phyloP scores from a whole-genome alignment of 2,797 vertebrate genomes.

The Sebastes reedi region DNA sequence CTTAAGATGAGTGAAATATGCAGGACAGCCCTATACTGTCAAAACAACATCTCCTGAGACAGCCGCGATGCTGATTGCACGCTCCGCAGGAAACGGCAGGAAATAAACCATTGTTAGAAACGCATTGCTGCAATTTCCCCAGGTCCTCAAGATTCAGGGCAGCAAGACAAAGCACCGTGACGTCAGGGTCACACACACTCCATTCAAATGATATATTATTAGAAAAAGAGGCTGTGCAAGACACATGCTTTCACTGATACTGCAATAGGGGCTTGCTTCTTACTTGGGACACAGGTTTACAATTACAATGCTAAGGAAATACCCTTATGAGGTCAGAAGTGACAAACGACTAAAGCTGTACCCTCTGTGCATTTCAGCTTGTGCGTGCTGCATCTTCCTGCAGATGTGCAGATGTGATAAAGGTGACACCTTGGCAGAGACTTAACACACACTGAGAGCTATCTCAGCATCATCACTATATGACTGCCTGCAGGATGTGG shows the following conservation, averaged over 20 bases:
- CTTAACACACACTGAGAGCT: not conserved
- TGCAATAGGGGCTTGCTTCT: not conserved
- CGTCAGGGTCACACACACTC: not conserved
- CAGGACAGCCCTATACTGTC: not conserved
- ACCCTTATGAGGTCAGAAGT: not conserved
- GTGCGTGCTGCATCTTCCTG: conserved; percentile 9
- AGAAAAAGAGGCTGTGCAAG: not conserved
- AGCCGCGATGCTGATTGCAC: not conserved
- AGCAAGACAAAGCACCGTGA: not conserved
- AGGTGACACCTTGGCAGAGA: not conserved
- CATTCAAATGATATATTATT: conserved; percentile 1
- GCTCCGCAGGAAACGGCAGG: conserved; percentile 19
- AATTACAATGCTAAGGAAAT: not conserved
- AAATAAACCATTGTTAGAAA: conserved; percentile 26
- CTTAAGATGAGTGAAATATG: conserved; percentile 2
- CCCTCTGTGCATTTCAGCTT: not conserved
- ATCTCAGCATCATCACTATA: not conserved
- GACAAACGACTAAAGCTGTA: not conserved
- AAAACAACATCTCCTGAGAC: not conserved
- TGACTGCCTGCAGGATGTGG: conserved; percentile 64
- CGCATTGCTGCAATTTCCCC: not conserved
- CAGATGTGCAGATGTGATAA: conserved; percentile 10
- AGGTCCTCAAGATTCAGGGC: not conserved
- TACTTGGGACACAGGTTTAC: not conserved
- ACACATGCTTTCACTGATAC: not conserved